Evolutionary conservation across 2,888 invertebrate species (phyloP), one percentile per base, ranked within the genome.

Genomic region (Cynaeus angustus): DNA sequence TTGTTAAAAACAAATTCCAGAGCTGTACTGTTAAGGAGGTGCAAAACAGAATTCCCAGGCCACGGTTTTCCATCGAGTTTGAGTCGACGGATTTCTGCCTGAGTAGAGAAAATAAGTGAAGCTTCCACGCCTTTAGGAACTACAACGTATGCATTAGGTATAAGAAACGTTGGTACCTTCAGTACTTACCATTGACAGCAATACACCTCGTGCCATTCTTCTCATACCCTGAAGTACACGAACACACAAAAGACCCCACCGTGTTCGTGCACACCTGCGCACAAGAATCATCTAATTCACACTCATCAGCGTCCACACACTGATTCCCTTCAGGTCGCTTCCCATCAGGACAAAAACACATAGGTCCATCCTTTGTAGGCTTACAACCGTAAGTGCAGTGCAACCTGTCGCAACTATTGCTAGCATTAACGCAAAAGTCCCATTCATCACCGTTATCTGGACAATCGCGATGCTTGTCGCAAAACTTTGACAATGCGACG

Each of bases 261-360:
- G 89, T 88, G 86, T 94, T 93, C 78, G 77, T 86, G 84, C 94
- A 95, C 38, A 86, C 81, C 85, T 95, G 95, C 81, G 93, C 91
- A 85, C 94, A 95, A 55, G 89, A 84, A 45, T 89, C 91, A 73
- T 91, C 91, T 74, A 89, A 85, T 74, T 85, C 83, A 86, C 96
- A 96, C 86, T 95, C 94, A 85, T 95, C 89, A 73, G 91, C 89
- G 85, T 95, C 95, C 58, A 89, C 86, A 80, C 94, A 94, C 56
- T 84, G 85, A 14, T 88, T 89, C 62, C 85, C 88, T 71, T 88
- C 86, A 1, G 91, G 88, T 79, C 89, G 88, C 83, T 90, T 88
- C 0, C 94, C 94, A 38, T 85, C 83, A 13, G 88, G 88, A 85
- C 95, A 95, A 86, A 89, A 94, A 85, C 95, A 95, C 61, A 88